Percentiles rank a stretch among this genome's conserved stretches.
phyloP scores from a whole-genome alignment of 2,797 vertebrate genomes.

The Chaetophractus vellerosus region DNA sequence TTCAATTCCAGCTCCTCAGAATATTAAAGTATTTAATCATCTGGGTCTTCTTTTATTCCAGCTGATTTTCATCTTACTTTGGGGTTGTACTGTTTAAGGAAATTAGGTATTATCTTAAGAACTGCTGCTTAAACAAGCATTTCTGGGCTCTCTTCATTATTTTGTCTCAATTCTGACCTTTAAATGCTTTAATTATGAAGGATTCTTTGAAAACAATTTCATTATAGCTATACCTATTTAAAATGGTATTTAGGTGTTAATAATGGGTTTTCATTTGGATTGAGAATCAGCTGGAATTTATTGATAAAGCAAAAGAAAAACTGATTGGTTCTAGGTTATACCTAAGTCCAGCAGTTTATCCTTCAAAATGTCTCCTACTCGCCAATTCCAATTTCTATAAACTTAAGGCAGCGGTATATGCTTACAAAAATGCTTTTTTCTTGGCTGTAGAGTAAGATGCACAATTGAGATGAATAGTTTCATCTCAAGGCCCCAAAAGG shows the following conservation, averaged over 20 bases:
- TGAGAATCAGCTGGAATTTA: constrained; percentile 66
- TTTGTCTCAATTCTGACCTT: constrained; percentile 63
- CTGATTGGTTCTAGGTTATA: constrained; percentile 26
- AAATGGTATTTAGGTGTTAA: constrained; percentile 77
- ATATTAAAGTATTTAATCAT: constrained; percentile 53
- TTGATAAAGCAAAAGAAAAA: constrained; percentile 72
- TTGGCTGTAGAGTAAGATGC: not conserved
- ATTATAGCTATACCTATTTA: constrained; percentile 71
- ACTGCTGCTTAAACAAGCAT: constrained; percentile 72
- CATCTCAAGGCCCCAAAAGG: not conserved
- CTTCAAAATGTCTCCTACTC: constrained; percentile 67
- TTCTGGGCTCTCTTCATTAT: constrained; percentile 71
- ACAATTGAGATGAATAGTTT: constrained; percentile 37
- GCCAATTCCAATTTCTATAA: constrained; percentile 73
- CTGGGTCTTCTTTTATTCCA: not conserved
- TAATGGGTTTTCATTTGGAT: constrained; percentile 62
- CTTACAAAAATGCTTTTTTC: not conserved
- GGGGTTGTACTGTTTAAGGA: constrained; percentile 68
- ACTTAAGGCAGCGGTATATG: constrained; percentile 49
- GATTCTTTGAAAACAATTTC: constrained; percentile 80
- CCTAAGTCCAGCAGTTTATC: constrained; percentile 65
- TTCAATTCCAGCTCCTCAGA: not conserved
- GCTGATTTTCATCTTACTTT: constrained; percentile 71
- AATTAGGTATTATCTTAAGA: constrained; percentile 69
- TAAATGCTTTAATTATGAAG: constrained; percentile 73